Base-by-base conservation (phyloP, 1,140 invertebrate species). In the Euwallacea similis region DNA sequence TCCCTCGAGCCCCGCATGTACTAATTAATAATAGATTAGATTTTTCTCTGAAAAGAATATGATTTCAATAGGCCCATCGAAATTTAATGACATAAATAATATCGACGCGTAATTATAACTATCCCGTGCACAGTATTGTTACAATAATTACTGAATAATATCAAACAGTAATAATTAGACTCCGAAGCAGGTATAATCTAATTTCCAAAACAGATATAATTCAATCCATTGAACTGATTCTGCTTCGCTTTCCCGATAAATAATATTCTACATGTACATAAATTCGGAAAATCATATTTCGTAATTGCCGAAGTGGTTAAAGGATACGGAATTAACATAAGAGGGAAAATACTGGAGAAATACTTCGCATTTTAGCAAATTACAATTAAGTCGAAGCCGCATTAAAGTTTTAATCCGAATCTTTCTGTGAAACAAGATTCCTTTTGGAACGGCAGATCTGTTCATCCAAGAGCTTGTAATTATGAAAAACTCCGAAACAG, bases 311-410 rank as follows among this genome's bases (percentile, higher is more conserved):
- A 13, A 50, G 13, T 50, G 46, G 46, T 7, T 11, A 50, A 50
- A 7, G 46, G 9, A 4, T 33, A 33, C 4, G 4, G 46, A 50
- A 50, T 50, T 50, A 50, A 50, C 9, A 13, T 50, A 50, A 50
- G 46, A 50, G 13, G 46, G 46, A 50, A 50, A 50, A 50, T 50
- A 7, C 46, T 13, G 46, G 46, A 50, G 46, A 50, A 50, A 50
- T 50, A 50, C 46, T 50, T 50, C 13, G 16, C 54, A 56, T 56
- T 56, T 56, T 56, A 56, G 16, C 54, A 56, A 56, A 56, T 56
- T 56, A 56, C 54, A 15, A 33, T 33, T 33, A 33, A 56, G 54
- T 56, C 16, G 16, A 56, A 56, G 10, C 54, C 2, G 16, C 16
- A 56, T 56, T 56, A 56, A 56, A 56, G 54, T 56, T 15, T 56